Evolutionary conservation across 2,113 vertebrate genomes (phyloP).

Genomic region (Siniperca chuatsi): DNA sequence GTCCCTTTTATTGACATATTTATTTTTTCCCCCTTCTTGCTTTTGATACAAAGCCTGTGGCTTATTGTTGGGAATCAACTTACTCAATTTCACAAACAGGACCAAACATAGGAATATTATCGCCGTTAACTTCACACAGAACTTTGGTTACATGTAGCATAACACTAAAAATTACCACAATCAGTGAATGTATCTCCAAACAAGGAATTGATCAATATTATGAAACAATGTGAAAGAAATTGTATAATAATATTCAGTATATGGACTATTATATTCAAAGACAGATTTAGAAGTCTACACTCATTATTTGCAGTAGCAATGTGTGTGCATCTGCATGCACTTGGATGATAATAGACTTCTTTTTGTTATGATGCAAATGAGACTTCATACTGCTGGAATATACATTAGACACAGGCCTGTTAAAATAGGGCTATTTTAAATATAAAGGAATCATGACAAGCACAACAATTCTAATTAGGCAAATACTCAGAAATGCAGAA

Average conservation of each 20-base stretch:
- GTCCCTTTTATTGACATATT: background rate
- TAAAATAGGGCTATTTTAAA: constrained; percentile 31
- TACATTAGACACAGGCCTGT: background rate
- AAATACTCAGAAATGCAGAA: constrained; percentile 25
- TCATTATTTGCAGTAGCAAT: background rate
- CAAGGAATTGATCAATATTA: background rate
- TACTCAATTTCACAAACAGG: no score
- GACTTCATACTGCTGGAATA: background rate
- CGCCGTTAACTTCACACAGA: background rate
- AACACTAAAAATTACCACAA: background rate
- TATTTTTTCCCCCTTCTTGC: background rate
- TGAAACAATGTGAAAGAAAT: background rate
- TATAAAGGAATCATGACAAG: constrained; percentile 8
- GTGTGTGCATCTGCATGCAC: background rate
- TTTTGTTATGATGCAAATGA: constrained; percentile 13
- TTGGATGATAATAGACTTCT: background rate
- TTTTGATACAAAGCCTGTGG: background rate
- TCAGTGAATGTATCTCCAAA: background rate
- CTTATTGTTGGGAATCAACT: no score
- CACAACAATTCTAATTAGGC: constrained; percentile 24
- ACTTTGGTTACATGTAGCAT: background rate
- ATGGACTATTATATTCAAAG: background rate
- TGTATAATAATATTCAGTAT: background rate
- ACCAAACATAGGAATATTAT: background rate
- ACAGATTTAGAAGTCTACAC: background rate